phyloP scores from a whole-genome alignment of 2,797 vertebrate species.

The Hemibagrus guttatus region DNA sequence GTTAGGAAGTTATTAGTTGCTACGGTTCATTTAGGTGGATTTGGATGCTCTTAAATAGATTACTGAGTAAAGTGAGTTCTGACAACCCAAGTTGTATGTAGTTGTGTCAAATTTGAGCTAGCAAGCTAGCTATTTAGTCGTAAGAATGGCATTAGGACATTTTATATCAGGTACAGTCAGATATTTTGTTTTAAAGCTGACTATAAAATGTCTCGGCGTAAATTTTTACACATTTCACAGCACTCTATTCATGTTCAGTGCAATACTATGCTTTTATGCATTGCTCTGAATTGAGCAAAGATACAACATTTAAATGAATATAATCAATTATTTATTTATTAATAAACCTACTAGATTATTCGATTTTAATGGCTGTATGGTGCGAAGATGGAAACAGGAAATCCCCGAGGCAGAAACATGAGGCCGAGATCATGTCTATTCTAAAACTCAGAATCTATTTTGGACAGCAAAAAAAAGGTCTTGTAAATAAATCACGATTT shows the following conservation, averaged over 20 bases:
- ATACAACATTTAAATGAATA: neutral
- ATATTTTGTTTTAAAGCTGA: neutral
- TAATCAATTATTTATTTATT: too few species aligned
- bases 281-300: neutral
- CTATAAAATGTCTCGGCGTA: neutral
- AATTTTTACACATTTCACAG: neutral
- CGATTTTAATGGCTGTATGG: neutral
- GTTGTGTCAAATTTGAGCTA: neutral
- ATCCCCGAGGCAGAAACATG: conserved; percentile 49
- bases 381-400: conserved; percentile 37
- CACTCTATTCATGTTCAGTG: neutral
- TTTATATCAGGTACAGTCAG: neutral
- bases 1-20: neutral
- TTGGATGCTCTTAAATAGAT: neutral
- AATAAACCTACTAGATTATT: neutral
- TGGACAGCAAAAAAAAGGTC: conserved; percentile 28
- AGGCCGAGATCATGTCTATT: conserved; percentile 38
- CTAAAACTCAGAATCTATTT: conserved; percentile 51
- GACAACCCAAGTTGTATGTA: too few species aligned
- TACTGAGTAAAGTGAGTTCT: neutral
- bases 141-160: neutral
- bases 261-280: too few species aligned
- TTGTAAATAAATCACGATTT: conserved; percentile 35
- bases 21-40: neutral
- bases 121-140: neutral